Evolutionary conservation across 2,113 vertebrate species (phyloP).

Genomic region (Oriolus oriolus): DNA sequence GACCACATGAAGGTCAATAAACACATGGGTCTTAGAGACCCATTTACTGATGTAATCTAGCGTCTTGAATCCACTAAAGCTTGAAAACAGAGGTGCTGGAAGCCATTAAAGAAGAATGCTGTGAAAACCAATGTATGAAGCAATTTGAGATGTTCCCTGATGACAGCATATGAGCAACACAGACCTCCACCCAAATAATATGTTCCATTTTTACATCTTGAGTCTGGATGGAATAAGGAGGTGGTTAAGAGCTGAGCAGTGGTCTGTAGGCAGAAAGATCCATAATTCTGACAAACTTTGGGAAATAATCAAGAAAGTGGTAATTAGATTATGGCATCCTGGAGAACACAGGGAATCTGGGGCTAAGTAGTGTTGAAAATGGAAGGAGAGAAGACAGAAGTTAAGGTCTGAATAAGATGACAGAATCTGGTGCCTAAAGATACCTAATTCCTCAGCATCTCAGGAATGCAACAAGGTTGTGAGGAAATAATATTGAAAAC

Average conservation of each 20-base stretch:
- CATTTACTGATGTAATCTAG: background rate
- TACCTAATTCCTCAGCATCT: background rate
- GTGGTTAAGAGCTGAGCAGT: background rate
- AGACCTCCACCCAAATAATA: slow-evolving; percentile 3
- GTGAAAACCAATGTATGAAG: slow-evolving; percentile 11
- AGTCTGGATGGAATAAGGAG: background rate
- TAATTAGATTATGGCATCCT: background rate
- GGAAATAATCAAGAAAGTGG: background rate
- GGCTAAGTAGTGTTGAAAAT: background rate
- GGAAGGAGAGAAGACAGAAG: background rate
- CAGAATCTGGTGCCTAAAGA: background rate
- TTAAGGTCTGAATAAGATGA: background rate
- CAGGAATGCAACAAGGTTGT: background rate
- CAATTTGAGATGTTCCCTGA: background rate
- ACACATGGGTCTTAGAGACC: background rate
- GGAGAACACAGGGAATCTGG: background rate
- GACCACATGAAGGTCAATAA: background rate
- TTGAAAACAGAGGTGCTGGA: background rate
- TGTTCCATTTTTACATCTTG: background rate
- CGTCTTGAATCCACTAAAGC: background rate
- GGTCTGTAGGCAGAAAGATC: background rate
- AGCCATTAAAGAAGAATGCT: slow-evolving; percentile 20
- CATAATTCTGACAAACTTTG: background rate
- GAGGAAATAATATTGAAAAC: background rate
- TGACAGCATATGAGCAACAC: background rate